These are phyloP conservation scores for Cistogaster globosa DNA, from an alignment of 2,888 invertebrate species.

Conservation along the genomic window DNA sequence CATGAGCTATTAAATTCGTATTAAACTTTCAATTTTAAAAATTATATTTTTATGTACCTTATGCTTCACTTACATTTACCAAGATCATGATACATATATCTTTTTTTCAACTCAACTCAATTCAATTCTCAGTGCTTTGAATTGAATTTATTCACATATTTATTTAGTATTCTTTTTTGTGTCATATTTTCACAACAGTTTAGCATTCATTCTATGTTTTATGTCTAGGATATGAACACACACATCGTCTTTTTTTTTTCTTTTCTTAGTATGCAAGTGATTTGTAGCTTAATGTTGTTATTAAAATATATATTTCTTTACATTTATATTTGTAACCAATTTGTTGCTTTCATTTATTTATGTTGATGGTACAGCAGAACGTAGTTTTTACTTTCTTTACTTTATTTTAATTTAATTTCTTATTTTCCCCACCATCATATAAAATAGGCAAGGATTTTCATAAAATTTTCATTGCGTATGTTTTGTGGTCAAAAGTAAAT, in stretches of 20 bases:
- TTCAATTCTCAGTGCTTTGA: too few relatives aligned
- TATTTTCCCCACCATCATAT: too few relatives aligned
- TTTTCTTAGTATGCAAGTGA: not conserved
- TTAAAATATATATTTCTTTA: not conserved
- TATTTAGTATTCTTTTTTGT: not conserved
- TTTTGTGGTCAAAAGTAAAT: too few relatives aligned
- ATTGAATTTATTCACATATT: not conserved
- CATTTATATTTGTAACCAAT: not conserved
- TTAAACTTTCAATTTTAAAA: too few relatives aligned
- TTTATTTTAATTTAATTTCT: not conserved
- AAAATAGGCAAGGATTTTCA: too few relatives aligned
- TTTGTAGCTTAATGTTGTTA: not conserved
- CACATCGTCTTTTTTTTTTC: not conserved
- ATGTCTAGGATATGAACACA: not conserved
- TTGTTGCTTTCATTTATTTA: not conserved
- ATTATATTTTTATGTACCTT: too few relatives aligned
- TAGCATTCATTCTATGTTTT: not conserved
- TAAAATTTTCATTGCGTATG: too few relatives aligned
- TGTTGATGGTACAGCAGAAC: not conserved
- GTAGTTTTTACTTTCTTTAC: not conserved
- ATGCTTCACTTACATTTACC: too few relatives aligned
- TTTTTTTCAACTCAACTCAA: too few relatives aligned
- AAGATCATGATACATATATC: too few relatives aligned
- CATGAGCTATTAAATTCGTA: too few relatives aligned
- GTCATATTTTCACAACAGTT: not conserved